A percentile compares a stretch with the other conserved stretches of the same genome.
Evolutionary conservation across 2,888 invertebrate species (phyloP).

Genomic region (Malacosoma neustria): DNA sequence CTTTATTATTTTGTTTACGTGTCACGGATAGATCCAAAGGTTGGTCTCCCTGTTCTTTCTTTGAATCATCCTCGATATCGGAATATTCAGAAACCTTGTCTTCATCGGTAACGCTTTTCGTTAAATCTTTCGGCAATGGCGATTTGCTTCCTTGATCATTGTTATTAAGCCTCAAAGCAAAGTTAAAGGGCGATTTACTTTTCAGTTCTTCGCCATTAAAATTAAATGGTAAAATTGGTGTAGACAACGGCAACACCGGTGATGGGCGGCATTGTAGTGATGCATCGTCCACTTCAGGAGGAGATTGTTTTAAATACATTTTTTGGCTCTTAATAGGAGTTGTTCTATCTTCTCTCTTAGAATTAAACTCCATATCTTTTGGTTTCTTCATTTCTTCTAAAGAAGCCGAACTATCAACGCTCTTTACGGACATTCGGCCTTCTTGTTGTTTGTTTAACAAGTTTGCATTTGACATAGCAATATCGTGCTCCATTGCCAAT

Average conservation of each 20-base stretch:
- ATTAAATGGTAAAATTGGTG: conserved; percentile 44
- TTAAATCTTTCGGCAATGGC: conserved; percentile 50
- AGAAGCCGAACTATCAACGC: conserved; percentile 58
- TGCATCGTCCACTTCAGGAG: conserved; percentile 80
- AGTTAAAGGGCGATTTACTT: conserved; percentile 50
- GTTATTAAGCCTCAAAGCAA: conserved; percentile 45
- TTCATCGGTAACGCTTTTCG: conserved; percentile 38
- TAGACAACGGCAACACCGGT: conserved; percentile 75
- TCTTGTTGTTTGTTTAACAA: conserved; percentile 67
- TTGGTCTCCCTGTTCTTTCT: conserved; percentile 74
- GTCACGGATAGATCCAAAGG: conserved; percentile 84
- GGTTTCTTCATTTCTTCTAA: conserved; percentile 52
- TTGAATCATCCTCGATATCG: conserved; percentile 44
- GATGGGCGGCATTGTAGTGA: conserved; percentile 77
- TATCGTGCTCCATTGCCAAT: conserved; percentile 65
- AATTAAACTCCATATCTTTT: conserved; percentile 46
- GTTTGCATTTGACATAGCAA: conserved; percentile 67
- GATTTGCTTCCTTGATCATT: conserved; percentile 40
- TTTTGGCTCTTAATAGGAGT: conserved; percentile 71
- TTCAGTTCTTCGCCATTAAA: conserved; percentile 48
- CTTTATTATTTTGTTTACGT: conserved; percentile 65
- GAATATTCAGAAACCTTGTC: conserved; percentile 50
- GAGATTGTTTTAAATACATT: conserved; percentile 75
- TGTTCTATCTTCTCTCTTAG: conserved; percentile 57
- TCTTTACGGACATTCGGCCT: conserved; percentile 58